phyloP scores from a whole-genome alignment of 2,888 invertebrate species.

The Exephanes ischioxanthus region DNA sequence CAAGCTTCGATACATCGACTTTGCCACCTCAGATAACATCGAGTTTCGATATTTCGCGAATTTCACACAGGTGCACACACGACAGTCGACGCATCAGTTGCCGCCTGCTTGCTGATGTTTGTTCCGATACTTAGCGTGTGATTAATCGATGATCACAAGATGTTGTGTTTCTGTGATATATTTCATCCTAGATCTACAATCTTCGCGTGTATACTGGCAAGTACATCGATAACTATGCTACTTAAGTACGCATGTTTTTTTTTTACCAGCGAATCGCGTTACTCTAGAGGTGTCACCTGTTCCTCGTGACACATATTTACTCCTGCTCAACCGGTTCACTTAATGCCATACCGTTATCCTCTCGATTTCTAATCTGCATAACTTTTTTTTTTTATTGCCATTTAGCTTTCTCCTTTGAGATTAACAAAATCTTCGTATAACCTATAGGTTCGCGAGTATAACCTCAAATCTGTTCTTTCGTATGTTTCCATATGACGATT shows the following conservation, averaged over 20 bases:
- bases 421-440: background rate
- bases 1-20: constrained; percentile 52
- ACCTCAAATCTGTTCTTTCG: constrained; percentile 49
- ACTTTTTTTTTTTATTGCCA: background rate
- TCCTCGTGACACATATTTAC: constrained; percentile 71
- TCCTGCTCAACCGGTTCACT: constrained; percentile 14
- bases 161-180: constrained; percentile 80
- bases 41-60: constrained; percentile 35
- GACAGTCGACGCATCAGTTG: constrained; percentile 65
- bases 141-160: constrained; percentile 80
- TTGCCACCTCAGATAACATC: background rate
- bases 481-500: background rate
- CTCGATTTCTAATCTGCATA: constrained; percentile 12
- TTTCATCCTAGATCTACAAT: constrained; percentile 79
- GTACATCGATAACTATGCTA: constrained; percentile 65
- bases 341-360: background rate
- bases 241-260: constrained; percentile 24
- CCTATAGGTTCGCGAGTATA: constrained; percentile 20
- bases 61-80: constrained; percentile 24
- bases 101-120: constrained; percentile 72
- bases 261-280: background rate
- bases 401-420: constrained; percentile 15
- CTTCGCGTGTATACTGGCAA: constrained; percentile 83
- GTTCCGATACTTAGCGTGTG: constrained; percentile 76
- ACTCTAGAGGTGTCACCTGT: constrained; percentile 64